Evolutionary conservation across 2,113 vertebrate species (phyloP).

Genomic region (Xenopus laevis): DNA sequence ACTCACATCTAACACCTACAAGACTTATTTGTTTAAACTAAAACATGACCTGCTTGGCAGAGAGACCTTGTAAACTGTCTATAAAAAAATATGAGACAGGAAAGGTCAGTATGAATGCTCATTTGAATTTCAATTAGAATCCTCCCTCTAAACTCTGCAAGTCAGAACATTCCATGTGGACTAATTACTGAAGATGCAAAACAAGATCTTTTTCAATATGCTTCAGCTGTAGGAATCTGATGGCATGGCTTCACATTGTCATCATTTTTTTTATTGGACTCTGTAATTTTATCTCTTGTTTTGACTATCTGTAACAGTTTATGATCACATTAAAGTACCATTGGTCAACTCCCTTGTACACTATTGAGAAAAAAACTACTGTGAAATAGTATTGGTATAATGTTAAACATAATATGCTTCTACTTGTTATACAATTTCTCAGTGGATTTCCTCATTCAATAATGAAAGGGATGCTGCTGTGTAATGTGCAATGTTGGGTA

Average conservation of each 20-base stretch:
- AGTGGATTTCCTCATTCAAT: too few relatives aligned
- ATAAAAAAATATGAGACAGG: constrained; percentile 73
- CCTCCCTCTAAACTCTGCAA: constrained; percentile 47
- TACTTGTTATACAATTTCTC: too few relatives aligned
- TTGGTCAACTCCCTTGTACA: too few relatives aligned
- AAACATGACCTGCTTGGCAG: constrained; percentile 77
- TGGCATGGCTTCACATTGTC: constrained; percentile 41
- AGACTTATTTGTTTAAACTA: constrained; percentile 78
- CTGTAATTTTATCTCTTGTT: constrained; percentile 44
- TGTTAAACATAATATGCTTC: too few relatives aligned
- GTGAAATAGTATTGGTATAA: too few relatives aligned
- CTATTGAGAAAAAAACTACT: too few relatives aligned
- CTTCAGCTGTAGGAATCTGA: constrained; percentile 49
- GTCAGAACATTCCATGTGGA: constrained; percentile 70
- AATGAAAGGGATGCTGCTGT: too few relatives aligned
- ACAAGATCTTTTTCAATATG: constrained; percentile 58
- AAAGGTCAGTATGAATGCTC: constrained; percentile 68
- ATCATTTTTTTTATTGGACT: neutral
- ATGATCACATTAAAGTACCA: too few relatives aligned
- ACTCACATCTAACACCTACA: constrained; percentile 73
- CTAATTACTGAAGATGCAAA: constrained; percentile 72
- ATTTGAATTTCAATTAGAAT: constrained; percentile 77
- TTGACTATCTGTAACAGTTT: neutral
- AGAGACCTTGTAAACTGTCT: constrained; percentile 78
- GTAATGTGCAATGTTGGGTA: too few relatives aligned